Evolutionary conservation across 2,797 vertebrate species (phyloP).

Genomic region (Cyprinodon diabolis): DNA sequence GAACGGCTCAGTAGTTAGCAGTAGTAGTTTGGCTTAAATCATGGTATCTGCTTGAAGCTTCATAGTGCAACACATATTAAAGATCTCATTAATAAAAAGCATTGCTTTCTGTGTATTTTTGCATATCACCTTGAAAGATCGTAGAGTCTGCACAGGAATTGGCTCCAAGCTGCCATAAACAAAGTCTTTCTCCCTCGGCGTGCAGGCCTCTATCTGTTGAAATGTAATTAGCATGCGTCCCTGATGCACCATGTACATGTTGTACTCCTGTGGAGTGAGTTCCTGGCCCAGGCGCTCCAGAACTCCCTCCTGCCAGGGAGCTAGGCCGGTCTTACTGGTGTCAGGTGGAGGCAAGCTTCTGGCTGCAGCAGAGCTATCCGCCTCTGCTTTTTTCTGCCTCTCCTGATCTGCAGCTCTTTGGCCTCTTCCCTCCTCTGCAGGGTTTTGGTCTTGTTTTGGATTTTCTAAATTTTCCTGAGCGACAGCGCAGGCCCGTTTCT

Average conservation of each 20-base stretch:
- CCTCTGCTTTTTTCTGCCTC: not conserved
- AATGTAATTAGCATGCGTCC: conserved; percentile 92
- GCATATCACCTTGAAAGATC: conserved; percentile 86
- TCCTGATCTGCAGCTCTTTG: conserved; percentile 7
- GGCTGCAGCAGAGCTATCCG: not conserved
- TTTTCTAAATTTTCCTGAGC: conserved; percentile 46
- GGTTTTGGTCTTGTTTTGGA: conserved; percentile 12
- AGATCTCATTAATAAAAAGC: not conserved
- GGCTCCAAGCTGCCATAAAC: conserved; percentile 93
- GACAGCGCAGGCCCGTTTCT: conserved; percentile 73
- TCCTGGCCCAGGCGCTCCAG: conserved; percentile 87
- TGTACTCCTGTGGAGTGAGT: conserved; percentile 86
- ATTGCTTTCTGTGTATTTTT: conserved; percentile 54
- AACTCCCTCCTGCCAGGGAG: conserved; percentile 93
- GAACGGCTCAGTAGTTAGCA: not conserved
- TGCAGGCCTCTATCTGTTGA: conserved; percentile 92
- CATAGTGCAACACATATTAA: not conserved
- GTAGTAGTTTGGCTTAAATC: not conserved
- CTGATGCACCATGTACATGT: conserved; percentile 93
- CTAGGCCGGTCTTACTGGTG: conserved; percentile 72
- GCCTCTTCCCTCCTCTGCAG: conserved; percentile 1
- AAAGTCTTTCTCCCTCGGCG: conserved; percentile 89
- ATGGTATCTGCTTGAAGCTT: too few species aligned
- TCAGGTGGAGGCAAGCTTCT: conserved; percentile 14
- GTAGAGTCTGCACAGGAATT: conserved; percentile 88